phyloP scores from a whole-genome alignment of 2,113 vertebrate species.

The Cettia cetti region DNA sequence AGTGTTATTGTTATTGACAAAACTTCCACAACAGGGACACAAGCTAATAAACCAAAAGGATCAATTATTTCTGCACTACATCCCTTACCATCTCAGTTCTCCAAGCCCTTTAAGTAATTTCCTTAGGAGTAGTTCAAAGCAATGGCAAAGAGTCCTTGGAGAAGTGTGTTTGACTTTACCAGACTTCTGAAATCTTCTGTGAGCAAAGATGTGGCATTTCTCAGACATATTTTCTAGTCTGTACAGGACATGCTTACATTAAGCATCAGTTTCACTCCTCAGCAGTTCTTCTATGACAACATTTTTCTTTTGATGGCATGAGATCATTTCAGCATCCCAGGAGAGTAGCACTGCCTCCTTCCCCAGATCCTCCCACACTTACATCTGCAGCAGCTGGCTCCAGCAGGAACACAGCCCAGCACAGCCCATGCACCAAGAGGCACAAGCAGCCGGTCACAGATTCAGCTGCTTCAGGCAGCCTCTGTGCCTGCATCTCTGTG shows the following conservation, averaged over 20 bases:
- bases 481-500: not conserved
- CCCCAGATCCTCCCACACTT: not conserved
- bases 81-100: not conserved
- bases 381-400: not conserved
- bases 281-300: not conserved
- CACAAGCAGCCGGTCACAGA: not conserved
- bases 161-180: not conserved
- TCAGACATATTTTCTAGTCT: not conserved
- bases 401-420: not conserved
- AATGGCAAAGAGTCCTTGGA: constrained; percentile 32
- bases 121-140: not conserved
- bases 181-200: not conserved
- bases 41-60: constrained; percentile 52
- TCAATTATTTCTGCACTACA: constrained; percentile 35
- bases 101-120: constrained; percentile 15
- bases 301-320: not conserved
- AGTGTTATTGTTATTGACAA: constrained; percentile 49
- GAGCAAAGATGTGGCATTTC: not conserved
- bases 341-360: not conserved
- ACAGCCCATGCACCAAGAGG: not conserved
- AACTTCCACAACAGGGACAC: constrained; percentile 40
- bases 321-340: not conserved
- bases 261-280: not conserved
- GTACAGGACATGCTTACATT: not conserved
- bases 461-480: not conserved